Evolutionary conservation across 2,113 vertebrate species (phyloP).

Genomic region (Calidris pugnax): DNA sequence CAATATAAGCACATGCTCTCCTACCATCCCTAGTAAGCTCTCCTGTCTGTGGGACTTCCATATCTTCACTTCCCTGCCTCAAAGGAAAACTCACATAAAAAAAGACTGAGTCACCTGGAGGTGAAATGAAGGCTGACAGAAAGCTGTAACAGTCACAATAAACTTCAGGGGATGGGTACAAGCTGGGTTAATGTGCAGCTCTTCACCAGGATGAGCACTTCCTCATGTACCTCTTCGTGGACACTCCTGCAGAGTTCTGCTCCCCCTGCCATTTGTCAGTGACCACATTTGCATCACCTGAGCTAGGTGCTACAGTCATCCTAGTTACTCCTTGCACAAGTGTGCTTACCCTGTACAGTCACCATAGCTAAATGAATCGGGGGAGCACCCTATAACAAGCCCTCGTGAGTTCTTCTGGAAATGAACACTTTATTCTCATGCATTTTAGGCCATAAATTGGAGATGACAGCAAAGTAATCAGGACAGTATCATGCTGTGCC

Average conservation of each 20-base stretch:
- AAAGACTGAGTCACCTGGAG: background rate
- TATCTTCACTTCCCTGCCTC: background rate
- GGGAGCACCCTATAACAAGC: background rate
- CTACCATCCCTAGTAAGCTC: background rate
- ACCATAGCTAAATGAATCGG: background rate
- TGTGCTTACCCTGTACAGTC: background rate
- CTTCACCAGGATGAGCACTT: background rate
- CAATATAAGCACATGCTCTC: background rate
- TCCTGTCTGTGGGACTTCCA: background rate
- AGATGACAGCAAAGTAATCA: slow-evolving; percentile 42
- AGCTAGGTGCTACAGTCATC: background rate
- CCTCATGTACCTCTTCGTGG: background rate
- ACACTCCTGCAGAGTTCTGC: background rate
- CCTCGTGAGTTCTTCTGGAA: background rate
- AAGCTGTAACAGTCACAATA: background rate
- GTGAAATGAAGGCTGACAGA: background rate
- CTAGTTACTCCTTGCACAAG: background rate
- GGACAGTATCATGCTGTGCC: slow-evolving; percentile 13
- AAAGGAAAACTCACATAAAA: background rate
- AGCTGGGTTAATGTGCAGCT: background rate
- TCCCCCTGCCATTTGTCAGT: background rate
- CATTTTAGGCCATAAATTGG: slow-evolving; percentile 8
- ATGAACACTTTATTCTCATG: background rate
- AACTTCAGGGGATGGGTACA: background rate
- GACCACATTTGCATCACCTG: background rate